Evolutionary conservation across 2,888 invertebrate genomes (phyloP), one percentile per base, ranked within the genome.

Genomic region (Incurvaria masculella): DNA sequence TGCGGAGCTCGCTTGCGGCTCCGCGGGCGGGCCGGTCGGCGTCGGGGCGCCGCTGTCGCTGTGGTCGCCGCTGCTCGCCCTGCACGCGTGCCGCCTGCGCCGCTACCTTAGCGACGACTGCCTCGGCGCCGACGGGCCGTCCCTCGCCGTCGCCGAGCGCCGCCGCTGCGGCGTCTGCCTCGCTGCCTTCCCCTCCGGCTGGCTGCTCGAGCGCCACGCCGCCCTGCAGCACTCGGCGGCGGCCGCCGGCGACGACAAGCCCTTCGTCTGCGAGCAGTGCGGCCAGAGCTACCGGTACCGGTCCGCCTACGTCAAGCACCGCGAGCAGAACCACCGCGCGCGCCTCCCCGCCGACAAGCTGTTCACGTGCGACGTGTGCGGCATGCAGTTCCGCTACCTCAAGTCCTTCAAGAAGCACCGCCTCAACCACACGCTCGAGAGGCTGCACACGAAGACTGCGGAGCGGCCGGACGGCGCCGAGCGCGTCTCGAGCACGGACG

Each of bases 381-480:
- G 93, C 51, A 93, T 93, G 93, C 93, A 93, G 66, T 94, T 93
- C 55, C 82, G 92, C 55, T 93, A 93, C 67, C 81, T 93, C 44
- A 93, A 93, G 62, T 93, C 92, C 1, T 93, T 94, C 69, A 92
- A 92, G 67, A 93, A 94, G 67, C 93, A 93, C 63, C 84, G 93
- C 20, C 81, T 93, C 49, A 94, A 93, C 61, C 93, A 94, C 66
- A 91, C 92, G 0, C 68, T 93, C 33, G 92, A 92, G 64, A 83
- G 91, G 53, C 78, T 92, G 48, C 92, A 92, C 62, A 87, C 90
- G 5, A 87, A 87, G 59, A 79, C 82, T 53, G 80, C 79, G 16
- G 48, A 57, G 4, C 56, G 58, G 6, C 46, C 55, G 2, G 70
- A 72, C 53, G 73, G 78, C 20, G 81, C 81, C 60, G 87, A 88